A percentile compares a stretch with the other conserved stretches of the same genome.
Evolutionary conservation across 2,888 invertebrate genomes (phyloP).

Genomic region (Fragum fragum): DNA sequence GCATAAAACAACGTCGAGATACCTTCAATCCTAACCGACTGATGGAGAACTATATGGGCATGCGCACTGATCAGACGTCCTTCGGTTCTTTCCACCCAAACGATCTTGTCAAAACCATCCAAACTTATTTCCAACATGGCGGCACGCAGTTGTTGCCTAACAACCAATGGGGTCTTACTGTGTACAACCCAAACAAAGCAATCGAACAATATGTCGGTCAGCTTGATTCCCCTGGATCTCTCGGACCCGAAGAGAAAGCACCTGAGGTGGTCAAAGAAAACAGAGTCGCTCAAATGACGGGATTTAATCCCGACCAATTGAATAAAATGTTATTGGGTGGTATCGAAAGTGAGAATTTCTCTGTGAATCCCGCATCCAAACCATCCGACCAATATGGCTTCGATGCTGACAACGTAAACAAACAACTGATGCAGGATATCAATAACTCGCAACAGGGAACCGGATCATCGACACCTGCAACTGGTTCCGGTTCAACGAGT

Average conservation of each 20-base stretch:
- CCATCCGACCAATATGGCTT: slow-evolving; percentile 21
- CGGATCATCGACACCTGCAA: too few species aligned
- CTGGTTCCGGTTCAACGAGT: background rate
- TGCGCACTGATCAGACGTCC: slow-evolving; percentile 57
- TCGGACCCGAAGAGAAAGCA: slow-evolving; percentile 37
- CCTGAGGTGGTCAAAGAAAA: background rate
- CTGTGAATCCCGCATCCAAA: background rate
- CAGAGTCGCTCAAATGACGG: slow-evolving; percentile 20
- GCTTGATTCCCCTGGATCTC: slow-evolving; percentile 35
- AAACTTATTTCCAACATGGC: slow-evolving; percentile 47
- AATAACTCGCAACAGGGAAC: slow-evolving; percentile 19
- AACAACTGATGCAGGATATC: slow-evolving; percentile 34
- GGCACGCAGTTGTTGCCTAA: slow-evolving; percentile 9
- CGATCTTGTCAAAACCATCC: slow-evolving; percentile 54
- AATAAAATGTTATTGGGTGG: slow-evolving; percentile 47
- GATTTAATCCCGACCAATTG: slow-evolving; percentile 57
- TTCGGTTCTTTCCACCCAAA: slow-evolving; percentile 67
- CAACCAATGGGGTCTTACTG: slow-evolving; percentile 48
- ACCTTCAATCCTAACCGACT: slow-evolving; percentile 61
- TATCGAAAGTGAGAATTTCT: slow-evolving; percentile 4
- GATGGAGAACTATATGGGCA: slow-evolving; percentile 63
- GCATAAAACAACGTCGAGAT: slow-evolving; percentile 18
- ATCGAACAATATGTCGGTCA: slow-evolving; percentile 54
- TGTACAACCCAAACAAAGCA: slow-evolving; percentile 59
- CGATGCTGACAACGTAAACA: slow-evolving; percentile 49